Conservation (phyloP, 2,888 invertebrate genomes). For the Steromphala cineraria region DNA sequence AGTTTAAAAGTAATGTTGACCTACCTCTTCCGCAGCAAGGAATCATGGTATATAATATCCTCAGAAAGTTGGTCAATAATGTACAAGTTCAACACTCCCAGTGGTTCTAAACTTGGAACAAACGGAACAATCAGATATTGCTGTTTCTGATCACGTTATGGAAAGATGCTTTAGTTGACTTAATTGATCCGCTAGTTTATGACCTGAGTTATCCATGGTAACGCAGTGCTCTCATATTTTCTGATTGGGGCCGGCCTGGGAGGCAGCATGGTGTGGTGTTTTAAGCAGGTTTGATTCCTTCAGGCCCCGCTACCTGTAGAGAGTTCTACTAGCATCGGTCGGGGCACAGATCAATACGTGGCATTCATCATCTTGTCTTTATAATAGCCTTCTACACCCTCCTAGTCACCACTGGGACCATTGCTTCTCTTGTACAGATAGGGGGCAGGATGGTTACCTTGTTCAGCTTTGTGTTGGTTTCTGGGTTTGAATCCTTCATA, state of each 20-base stretch:
- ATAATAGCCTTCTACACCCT: too few species aligned
- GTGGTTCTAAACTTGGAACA: background rate
- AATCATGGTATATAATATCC: background rate
- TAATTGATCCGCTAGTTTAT: background rate
- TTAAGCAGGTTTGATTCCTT: background rate
- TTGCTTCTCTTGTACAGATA: too few species aligned
- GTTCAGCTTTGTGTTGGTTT: too few species aligned
- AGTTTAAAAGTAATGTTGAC: background rate
- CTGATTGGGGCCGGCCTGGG: too few species aligned
- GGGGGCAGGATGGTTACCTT: too few species aligned
- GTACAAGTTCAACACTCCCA: background rate
- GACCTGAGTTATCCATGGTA: background rate
- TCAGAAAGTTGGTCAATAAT: background rate
- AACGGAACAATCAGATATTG: background rate
- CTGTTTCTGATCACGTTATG: background rate
- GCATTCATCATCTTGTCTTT: background rate
- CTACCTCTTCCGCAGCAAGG: background rate
- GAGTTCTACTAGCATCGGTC: background rate
- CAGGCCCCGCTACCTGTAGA: background rate
- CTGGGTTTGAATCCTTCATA: too few species aligned
- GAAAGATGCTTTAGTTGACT: conserved; percentile 5
- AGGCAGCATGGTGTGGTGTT: background rate
- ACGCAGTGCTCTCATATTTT: background rate
- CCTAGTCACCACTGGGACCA: too few species aligned
- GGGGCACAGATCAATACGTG: background rate